phyloP scores from a whole-genome alignment of 2,888 invertebrate genomes.

The Dichetophora obliterata region DNA sequence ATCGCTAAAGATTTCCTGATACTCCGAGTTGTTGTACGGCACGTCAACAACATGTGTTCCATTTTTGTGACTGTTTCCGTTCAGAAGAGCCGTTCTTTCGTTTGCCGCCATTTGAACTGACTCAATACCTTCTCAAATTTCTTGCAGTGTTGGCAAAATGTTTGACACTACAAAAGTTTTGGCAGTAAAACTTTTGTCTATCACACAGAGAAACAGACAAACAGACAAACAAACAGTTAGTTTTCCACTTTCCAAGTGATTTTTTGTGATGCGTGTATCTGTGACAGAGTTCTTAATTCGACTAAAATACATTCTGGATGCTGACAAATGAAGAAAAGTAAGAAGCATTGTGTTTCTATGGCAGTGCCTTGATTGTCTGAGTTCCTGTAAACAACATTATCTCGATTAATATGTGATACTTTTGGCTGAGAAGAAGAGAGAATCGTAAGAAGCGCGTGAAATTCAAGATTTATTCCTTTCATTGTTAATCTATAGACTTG shows the following conservation, averaged over 20 bases:
- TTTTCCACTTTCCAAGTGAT: not conserved
- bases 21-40: slow-evolving; percentile 57
- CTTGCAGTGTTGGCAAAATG: slow-evolving; percentile 44
- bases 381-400: slow-evolving; percentile 66
- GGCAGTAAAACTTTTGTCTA: slow-evolving; percentile 31
- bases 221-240: not conserved
- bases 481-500: no score
- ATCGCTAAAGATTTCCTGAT: slow-evolving; percentile 56
- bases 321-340: not conserved
- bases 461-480: not conserved
- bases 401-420: slow-evolving; percentile 46
- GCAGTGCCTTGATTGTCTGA: slow-evolving; percentile 20
- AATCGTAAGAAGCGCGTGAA: not conserved
- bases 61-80: slow-evolving; percentile 44
- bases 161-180: slow-evolving; percentile 36
- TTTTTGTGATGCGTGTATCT: not conserved
- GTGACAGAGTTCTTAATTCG: not conserved
- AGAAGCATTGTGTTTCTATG: not conserved
- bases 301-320: not conserved
- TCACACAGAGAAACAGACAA: not conserved
- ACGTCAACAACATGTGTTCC: slow-evolving; percentile 56
- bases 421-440: not conserved
- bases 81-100: slow-evolving; percentile 58
- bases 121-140: slow-evolving; percentile 13
- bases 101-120: slow-evolving; percentile 56